Evolutionary conservation across 2,797 vertebrate species (phyloP), one percentile per base, ranked within the genome.

Genomic region (Lutjanus campechanus): DNA sequence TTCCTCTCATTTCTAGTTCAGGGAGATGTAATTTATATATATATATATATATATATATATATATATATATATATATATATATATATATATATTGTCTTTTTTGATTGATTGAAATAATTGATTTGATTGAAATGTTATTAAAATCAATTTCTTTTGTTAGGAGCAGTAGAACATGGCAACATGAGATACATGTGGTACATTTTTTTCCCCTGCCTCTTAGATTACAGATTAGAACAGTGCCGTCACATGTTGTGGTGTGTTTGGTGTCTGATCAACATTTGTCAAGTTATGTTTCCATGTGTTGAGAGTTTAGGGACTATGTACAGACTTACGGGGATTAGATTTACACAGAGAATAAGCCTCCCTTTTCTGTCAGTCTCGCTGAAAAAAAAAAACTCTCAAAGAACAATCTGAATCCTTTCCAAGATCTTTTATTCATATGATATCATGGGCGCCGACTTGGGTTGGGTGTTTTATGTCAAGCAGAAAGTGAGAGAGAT

Each of bases 221-320:
- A 69, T 29, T 41, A 40, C 17, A 69, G 55, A 70, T 69, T 68
- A 75, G 44, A 49, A 8, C 11, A 22, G 61, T 44, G 58, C 63
- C 22, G 41, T 29, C 16, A 25, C 72, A 59, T 66, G 29, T 36
- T 36, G 29, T 36, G 29, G 49, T 53, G 11, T 9, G 50, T 67
- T 51, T 61, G 67, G 68, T 53, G 36, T 56, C 65, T 56, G 66
- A 76, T 64, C 63, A 72, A 58, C 50, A 81, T 50, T 63, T 29
- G 47, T 70, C 15, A 67, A 81, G 64, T 68, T 63, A 40, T 22
- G 55, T 51, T 44, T 53, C 46, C 53, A 19, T 46, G 41, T 63
- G 51, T 46, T 43, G 50, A 60, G 46, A 82, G 63, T 71, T 69
- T 70, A 60, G 13, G 25, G 49, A 63, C 55, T 62, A 65, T 79